A percentile compares a stretch with the other conserved stretches of the same genome.
These are phyloP conservation scores for Drusus annulatus DNA, from an alignment of 1,140 invertebrate species.

Conservation along the genomic window DNA sequence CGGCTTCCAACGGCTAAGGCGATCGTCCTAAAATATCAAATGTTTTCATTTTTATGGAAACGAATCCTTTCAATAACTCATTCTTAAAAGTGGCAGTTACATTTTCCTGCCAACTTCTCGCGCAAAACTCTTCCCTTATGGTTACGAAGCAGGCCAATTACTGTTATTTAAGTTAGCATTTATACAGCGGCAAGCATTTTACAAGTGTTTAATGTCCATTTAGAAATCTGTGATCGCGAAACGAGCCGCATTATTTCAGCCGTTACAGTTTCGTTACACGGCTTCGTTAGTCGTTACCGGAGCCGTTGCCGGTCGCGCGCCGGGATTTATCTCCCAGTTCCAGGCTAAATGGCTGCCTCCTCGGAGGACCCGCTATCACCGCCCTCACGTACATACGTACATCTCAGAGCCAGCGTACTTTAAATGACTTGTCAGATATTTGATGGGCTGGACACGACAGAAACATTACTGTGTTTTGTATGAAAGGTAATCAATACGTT, in stretches of 20 bases:
- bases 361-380: neutral
- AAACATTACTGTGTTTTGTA: no score
- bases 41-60: no score
- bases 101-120: no score
- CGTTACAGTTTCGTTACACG: neutral
- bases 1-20: no score
- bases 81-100: no score
- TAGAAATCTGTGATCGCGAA: conserved; percentile 20
- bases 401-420: neutral
- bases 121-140: no score
- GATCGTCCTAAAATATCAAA: no score
- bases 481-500: no score
- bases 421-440: neutral
- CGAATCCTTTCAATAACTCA: no score
- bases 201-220: conserved; percentile 8
- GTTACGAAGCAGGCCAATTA: no score
- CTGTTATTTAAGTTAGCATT: no score
- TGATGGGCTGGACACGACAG: no score
- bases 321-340: neutral
- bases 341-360: conserved; percentile 13
- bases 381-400: neutral
- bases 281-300: conserved; percentile 13
- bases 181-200: conserved; percentile 1
- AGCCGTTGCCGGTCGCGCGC: neutral
- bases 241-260: neutral